phyloP scores from a whole-genome alignment of 2,113 vertebrate genomes.

The Chauna torquata region DNA sequence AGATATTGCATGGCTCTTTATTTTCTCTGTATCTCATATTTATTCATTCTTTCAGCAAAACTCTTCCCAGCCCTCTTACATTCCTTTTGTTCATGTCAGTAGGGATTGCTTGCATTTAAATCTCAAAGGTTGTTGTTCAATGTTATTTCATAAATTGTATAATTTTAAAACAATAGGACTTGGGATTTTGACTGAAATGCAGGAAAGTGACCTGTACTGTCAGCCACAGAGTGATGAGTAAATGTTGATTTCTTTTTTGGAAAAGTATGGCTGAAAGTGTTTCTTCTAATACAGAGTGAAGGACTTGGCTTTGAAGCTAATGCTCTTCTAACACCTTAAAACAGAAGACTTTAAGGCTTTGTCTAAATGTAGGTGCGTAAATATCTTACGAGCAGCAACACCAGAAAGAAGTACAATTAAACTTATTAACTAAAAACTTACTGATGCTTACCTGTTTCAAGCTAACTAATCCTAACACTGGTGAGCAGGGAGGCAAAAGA shows the following conservation, averaged over 20 bases:
- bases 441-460: background rate
- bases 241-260: background rate
- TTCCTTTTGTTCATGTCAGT: background rate
- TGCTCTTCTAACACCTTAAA: background rate
- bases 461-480: background rate
- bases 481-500: background rate
- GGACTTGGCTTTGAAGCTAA: background rate
- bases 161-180: background rate
- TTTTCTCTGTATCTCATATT: background rate
- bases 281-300: background rate
- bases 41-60: background rate
- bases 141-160: background rate
- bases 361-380: background rate
- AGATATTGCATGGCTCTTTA: rapidly evolving
- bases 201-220: background rate
- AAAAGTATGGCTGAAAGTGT: background rate
- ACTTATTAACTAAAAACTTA: background rate
- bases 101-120: background rate
- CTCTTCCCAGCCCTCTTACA: background rate
- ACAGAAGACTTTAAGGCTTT: background rate
- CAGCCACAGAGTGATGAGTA: background rate
- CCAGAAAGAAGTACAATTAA: background rate
- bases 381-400: background rate
- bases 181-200: background rate
- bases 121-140: background rate